These are phyloP conservation scores for Calidris pugnax DNA, from an alignment of 2,113 vertebrate species.

Conservation along the genomic window DNA sequence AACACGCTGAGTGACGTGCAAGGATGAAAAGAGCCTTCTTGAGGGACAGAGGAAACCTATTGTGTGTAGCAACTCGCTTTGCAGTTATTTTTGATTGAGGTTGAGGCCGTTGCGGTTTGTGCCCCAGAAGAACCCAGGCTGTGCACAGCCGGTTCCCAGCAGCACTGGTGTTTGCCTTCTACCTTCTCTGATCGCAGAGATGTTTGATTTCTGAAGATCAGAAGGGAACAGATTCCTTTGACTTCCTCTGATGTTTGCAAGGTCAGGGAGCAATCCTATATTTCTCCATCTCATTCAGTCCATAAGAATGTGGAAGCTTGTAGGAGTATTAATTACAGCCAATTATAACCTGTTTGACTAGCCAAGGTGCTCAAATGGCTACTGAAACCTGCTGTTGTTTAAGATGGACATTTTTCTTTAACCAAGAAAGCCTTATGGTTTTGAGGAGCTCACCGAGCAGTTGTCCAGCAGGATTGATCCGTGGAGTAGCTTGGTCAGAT, in stretches of 20 bases:
- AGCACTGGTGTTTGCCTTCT: not conserved
- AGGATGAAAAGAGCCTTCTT: not conserved
- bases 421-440: not conserved
- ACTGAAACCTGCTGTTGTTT: not conserved
- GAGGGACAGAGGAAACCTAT: not conserved
- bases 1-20: accelerated
- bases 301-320: constrained; percentile 10
- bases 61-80: not conserved
- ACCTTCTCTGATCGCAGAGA: not conserved
- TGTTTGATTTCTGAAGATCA: not conserved
- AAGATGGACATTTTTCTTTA: not conserved
- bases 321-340: constrained; percentile 46
- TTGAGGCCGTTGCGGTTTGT: not conserved
- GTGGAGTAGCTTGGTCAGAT: not conserved
- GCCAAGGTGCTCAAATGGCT: not conserved
- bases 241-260: not conserved
- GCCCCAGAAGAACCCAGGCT: not conserved
- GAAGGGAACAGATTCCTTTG: not conserved
- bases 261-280: not conserved
- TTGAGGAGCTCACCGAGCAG: not conserved
- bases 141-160: not conserved
- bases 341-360: constrained; percentile 52
- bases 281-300: not conserved
- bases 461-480: not conserved
- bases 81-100: constrained; percentile 17